Evolutionary conservation across 2,888 invertebrate genomes (phyloP).

Genomic region (Sesia bembeciformis): DNA sequence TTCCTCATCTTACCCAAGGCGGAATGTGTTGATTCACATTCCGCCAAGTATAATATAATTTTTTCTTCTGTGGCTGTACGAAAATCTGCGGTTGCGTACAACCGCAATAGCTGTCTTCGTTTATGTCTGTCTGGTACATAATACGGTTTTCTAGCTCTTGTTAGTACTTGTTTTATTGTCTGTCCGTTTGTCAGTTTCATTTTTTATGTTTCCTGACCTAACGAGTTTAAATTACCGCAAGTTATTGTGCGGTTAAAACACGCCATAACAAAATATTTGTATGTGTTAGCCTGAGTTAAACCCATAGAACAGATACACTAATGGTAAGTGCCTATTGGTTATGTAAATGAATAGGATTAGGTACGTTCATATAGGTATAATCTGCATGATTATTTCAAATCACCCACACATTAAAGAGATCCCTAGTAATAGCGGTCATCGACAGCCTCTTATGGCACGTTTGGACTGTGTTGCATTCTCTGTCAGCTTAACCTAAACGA

Average conservation of each 20-base stretch:
- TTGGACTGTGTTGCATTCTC: too few species aligned
- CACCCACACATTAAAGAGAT: slow-evolving; percentile 66
- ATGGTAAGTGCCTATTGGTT: too few species aligned
- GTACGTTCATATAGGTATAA: slow-evolving; percentile 25
- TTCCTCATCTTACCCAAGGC: too few species aligned
- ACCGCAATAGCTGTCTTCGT: slow-evolving; percentile 1
- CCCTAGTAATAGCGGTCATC: slow-evolving; percentile 54
- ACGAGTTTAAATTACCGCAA: slow-evolving; percentile 25
- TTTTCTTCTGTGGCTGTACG: too few species aligned
- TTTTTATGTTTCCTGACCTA: slow-evolving; percentile 24
- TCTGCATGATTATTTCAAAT: slow-evolving; percentile 71
- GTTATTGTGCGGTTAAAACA: slow-evolving; percentile 4
- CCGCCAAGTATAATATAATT: too few species aligned
- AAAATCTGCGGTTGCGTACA: neutral
- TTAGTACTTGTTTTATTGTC: slow-evolving; percentile 48
- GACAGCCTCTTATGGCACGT: slow-evolving; percentile 9
- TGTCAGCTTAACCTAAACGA: too few species aligned
- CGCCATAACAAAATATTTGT: too few species aligned
- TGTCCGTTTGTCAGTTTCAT: slow-evolving; percentile 24
- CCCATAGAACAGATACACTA: neutral
- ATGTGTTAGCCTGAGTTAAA: too few species aligned
- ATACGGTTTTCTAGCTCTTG: slow-evolving; percentile 32
- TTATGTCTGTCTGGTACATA: slow-evolving; percentile 20
- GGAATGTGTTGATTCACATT: too few species aligned
- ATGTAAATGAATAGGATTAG: too few species aligned